Evolutionary conservation across 2,888 invertebrate genomes (phyloP), one percentile per base, ranked within the genome.

Genomic region (Beris morrisii): DNA sequence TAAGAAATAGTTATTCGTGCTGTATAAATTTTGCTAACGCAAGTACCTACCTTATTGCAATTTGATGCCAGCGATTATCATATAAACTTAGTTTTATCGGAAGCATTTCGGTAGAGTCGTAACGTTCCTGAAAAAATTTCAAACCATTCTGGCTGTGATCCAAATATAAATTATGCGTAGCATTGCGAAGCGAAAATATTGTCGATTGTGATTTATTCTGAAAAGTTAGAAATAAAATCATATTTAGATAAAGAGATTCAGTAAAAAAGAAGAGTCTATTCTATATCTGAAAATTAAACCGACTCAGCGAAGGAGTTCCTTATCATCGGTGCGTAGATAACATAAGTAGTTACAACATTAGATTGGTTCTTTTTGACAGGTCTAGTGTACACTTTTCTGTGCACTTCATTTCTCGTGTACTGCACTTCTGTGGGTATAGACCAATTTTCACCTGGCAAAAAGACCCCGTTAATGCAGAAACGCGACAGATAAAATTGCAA

Each of bases 41-140:
- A 57, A 43, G 46, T 38, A 38, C 9, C 4, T 74, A 80, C 80
- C 80, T 80, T 74, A 80, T 78, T 71, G 80, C 78, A 73, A 80
- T 77, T 76, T 80, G 80, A 78, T 80, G 80, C 80, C 80, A 80
- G 67, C 76, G 79, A 73, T 78, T 78, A 75, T 80, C 80, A 74
- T 78, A 79, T 74, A 80, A 75, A 75, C 79, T 77, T 71, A 79
- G 78, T 76, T 79, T 79, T 70, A 80, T 76, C 70, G 80, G 77
- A 72, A 80, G 74, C 80, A 80, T 80, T 78, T 80, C 80, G 71
- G 80, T 79, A 70, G 77, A 73, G 69, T 77, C 79, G 73, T 80
- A 78, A 70, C 79, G 76, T 61, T 80, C 80, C 70, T 79, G 74
- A 69, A 79, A 79, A 65, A 80, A 71, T 61, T 78, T 79, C 61